These are phyloP conservation scores for Agapostemon virescens DNA, from an alignment of 2,888 invertebrate genomes.

Conservation along the genomic window DNA sequence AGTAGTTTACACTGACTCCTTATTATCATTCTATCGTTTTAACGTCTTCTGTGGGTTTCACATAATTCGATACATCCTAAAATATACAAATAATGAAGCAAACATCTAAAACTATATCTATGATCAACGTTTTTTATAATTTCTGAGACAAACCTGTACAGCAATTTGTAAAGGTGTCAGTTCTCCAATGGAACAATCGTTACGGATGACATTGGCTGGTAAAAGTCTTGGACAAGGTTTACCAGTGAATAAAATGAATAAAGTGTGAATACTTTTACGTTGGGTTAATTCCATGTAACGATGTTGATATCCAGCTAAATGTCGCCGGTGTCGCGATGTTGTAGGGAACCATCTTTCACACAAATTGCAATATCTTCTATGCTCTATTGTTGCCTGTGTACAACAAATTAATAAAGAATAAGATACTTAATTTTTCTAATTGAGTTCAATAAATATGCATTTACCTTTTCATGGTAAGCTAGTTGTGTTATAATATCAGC, in stretches of 20 bases:
- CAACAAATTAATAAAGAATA: not conserved
- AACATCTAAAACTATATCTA: not conserved
- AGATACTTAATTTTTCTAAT: not conserved
- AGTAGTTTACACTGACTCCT: conserved; percentile 41
- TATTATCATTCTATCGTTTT: conserved; percentile 49
- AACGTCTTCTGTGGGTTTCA: conserved; percentile 51
- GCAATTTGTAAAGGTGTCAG: conserved; percentile 79
- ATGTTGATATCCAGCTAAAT: conserved; percentile 78
- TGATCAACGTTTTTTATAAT: not conserved
- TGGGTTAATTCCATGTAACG: conserved; percentile 78
- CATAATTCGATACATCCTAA: conserved; percentile 70
- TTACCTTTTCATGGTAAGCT: conserved; percentile 79
- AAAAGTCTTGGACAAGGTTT: conserved; percentile 77
- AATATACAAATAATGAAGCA: conserved; percentile 23
- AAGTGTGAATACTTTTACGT: conserved; percentile 79
- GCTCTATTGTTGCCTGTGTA: conserved; percentile 76
- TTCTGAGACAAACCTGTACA: conserved; percentile 73
- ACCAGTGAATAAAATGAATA: conserved; percentile 79
- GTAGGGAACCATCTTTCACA: conserved; percentile 79
- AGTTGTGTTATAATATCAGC: conserved; percentile 75
- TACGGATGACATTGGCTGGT: conserved; percentile 74
- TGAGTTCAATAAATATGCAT: not conserved
- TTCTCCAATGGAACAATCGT: conserved; percentile 76
- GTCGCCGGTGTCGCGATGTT: conserved; percentile 74
- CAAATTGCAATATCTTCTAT: conserved; percentile 78